These are phyloP conservation scores for Percina caprodes DNA, from an alignment of 2,113 vertebrate species.

Conservation along the genomic window DNA sequence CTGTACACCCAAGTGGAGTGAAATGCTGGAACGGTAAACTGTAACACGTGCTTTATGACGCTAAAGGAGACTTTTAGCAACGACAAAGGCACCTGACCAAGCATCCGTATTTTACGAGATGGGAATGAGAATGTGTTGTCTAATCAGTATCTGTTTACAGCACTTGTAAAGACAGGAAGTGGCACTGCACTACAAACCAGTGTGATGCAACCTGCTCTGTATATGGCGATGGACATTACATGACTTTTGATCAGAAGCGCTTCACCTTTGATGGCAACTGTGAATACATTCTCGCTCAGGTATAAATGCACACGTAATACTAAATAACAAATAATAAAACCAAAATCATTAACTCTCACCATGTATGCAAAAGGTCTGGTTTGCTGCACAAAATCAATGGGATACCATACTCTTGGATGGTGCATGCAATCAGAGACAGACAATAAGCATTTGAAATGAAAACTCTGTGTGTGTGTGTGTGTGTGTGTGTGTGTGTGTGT, in stretches of 20 bases:
- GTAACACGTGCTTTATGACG: too few species aligned
- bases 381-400: neutral
- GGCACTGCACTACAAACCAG: conserved; percentile 84
- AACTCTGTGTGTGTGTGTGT: too few species aligned
- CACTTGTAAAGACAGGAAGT: conserved; percentile 86
- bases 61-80: too few species aligned
- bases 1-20: neutral
- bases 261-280: conserved; percentile 90
- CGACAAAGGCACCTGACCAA: too few species aligned
- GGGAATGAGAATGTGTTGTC: too few species aligned
- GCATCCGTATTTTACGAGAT: too few species aligned
- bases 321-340: too few species aligned
- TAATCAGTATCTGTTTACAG: conserved; percentile 60
- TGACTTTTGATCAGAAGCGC: conserved; percentile 89
- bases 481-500: neutral
- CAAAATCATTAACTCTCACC: too few species aligned
- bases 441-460: too few species aligned
- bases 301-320: conserved; percentile 56
- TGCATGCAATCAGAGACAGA: too few species aligned
- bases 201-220: conserved; percentile 90
- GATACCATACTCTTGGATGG: too few species aligned
- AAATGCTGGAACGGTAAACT: neutral
- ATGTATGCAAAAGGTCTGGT: neutral
- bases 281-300: conserved; percentile 90
- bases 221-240: conserved; percentile 92